Percentiles rank a stretch among this genome's conserved stretches.
Conservation (phyloP, 2,888 invertebrate genomes). For the Chymomyza caudatula region DNA sequence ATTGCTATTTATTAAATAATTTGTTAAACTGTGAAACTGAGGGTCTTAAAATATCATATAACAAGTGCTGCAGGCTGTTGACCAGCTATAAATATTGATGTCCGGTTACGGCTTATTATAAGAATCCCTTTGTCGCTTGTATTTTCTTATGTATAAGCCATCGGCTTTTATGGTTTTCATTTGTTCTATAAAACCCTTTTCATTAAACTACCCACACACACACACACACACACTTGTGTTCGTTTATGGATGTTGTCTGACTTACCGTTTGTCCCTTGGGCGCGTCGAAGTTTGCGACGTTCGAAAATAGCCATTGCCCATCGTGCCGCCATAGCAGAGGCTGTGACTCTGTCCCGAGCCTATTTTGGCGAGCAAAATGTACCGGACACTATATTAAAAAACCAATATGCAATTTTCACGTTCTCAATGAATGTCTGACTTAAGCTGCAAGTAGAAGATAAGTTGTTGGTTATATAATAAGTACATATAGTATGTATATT, state of each 20-base stretch:
- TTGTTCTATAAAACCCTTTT: neutral
- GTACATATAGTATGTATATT: too few species aligned
- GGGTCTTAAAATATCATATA: neutral
- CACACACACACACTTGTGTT: slow-evolving; percentile 7
- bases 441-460: slow-evolving; percentile 29
- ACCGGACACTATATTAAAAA: slow-evolving; percentile 44
- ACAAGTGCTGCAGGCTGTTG: neutral
- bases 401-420: neutral
- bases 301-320: slow-evolving; percentile 79
- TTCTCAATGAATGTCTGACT: neutral
- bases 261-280: slow-evolving; percentile 80
- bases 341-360: slow-evolving; percentile 80
- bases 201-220: neutral
- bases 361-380: slow-evolving; percentile 79
- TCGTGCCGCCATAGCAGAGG: slow-evolving; percentile 79
- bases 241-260: slow-evolving; percentile 19
- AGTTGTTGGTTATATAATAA: slow-evolving; percentile 20
- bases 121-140: slow-evolving; percentile 17
- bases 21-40: slow-evolving; percentile 33
- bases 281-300: slow-evolving; percentile 76
- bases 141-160: slow-evolving; percentile 31
- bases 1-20: slow-evolving; percentile 32
- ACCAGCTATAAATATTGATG: slow-evolving; percentile 58
- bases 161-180: slow-evolving; percentile 48
- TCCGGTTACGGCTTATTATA: slow-evolving; percentile 46